These are phyloP conservation scores for Phalera bucephala DNA, from an alignment of 2,888 invertebrate species.

Conservation along the genomic window DNA sequence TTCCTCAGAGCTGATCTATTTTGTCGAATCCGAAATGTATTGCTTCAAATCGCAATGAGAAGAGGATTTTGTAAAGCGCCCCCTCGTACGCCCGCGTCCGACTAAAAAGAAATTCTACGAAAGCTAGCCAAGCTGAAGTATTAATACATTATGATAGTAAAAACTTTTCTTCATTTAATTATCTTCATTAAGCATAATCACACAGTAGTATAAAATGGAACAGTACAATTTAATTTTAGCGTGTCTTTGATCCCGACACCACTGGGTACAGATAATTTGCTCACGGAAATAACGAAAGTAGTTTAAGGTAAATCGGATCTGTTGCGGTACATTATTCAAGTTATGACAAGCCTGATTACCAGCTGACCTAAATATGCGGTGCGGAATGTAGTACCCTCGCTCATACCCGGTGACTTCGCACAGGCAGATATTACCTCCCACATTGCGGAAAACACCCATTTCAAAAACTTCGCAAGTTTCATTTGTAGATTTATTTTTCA, in stretches of 20 bases:
- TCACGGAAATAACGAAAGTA: slow-evolving; percentile 33
- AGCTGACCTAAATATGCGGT: slow-evolving; percentile 54
- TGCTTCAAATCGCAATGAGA: slow-evolving; percentile 24
- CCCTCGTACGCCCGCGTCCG: slow-evolving; percentile 17
- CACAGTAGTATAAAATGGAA: no score
- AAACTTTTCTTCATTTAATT: no score
- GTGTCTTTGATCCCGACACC: slow-evolving; percentile 1
- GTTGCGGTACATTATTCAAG: slow-evolving; percentile 55
- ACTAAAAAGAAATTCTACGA: slow-evolving; percentile 24
- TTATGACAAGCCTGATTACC: slow-evolving; percentile 62
- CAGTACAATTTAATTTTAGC: neutral
- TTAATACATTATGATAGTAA: no score
- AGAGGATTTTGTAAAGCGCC: slow-evolving; percentile 24
- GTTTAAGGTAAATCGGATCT: slow-evolving; percentile 42
- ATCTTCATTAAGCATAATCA: no score
- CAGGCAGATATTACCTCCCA: slow-evolving; percentile 14
- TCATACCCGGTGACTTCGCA: slow-evolving; percentile 21
- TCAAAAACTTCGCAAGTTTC: neutral
- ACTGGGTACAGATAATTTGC: slow-evolving; percentile 22
- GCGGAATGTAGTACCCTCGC: slow-evolving; percentile 39
- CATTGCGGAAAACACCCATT: slow-evolving; percentile 5
- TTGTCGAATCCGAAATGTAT: slow-evolving; percentile 31
- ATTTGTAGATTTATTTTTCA: neutral
- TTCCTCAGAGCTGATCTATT: slow-evolving; percentile 22
- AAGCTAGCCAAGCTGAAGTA: no score